Percentiles rank a stretch among this genome's conserved stretches.
Conservation (phyloP, 1,140 invertebrate genomes). For the Belonocnema kinseyi region DNA sequence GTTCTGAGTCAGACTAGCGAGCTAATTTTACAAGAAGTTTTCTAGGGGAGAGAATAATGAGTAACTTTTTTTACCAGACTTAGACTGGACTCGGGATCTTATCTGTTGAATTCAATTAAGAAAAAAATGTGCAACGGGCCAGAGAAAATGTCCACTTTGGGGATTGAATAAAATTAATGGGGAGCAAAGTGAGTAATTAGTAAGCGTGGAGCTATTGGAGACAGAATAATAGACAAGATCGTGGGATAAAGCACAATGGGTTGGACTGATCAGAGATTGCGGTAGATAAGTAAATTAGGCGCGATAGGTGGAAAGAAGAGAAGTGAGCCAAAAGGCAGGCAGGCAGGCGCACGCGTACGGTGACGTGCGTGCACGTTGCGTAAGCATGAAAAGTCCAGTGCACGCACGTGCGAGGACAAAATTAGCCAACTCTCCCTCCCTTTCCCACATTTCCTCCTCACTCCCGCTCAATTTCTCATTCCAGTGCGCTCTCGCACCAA, state of each 20-base stretch:
- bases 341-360: slow-evolving; percentile 6
- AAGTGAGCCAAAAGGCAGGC: slow-evolving; percentile 20
- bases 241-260: slow-evolving; percentile 10
- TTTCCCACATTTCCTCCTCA: slow-evolving; percentile 39
- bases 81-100: too few relatives aligned
- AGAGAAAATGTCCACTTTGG: too few relatives aligned
- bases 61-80: too few relatives aligned
- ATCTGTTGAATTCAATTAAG: too few relatives aligned
- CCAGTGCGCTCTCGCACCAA: slow-evolving; percentile 40
- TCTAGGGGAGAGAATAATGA: too few relatives aligned
- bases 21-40: too few relatives aligned
- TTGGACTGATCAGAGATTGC: background rate
- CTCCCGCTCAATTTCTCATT: slow-evolving; percentile 44
- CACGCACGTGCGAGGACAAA: slow-evolving; percentile 67
- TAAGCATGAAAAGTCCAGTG: slow-evolving; percentile 60
- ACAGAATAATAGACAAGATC: slow-evolving; percentile 22
- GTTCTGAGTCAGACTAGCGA: too few relatives aligned
- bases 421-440: slow-evolving; percentile 62
- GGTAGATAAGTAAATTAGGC: slow-evolving; percentile 12
- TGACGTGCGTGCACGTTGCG: slow-evolving; percentile 53
- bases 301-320: slow-evolving; percentile 5
- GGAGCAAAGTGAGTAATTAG: background rate
- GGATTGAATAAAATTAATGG: background rate
- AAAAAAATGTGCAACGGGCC: too few relatives aligned
- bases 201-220: background rate